Percentiles rank a stretch among this genome's conserved stretches.
These are phyloP conservation scores for Aphelenchoides besseyi DNA, from an alignment of 1,140 invertebrate genomes.

Conservation along the genomic window DNA sequence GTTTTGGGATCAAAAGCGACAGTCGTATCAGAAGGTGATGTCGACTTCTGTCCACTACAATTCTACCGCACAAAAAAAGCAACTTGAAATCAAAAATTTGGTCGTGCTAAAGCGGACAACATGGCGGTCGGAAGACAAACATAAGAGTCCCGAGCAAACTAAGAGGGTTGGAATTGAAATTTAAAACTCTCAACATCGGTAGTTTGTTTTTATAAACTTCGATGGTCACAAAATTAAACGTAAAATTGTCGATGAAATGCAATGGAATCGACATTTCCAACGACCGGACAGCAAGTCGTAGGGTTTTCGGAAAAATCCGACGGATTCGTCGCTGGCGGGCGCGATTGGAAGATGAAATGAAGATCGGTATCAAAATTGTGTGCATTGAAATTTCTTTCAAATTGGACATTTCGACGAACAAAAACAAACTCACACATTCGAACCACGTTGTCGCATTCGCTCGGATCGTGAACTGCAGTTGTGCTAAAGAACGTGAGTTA, in stretches of 20 bases:
- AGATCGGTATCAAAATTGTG: background rate
- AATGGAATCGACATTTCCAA: background rate
- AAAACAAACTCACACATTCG: slow-evolving; percentile 11
- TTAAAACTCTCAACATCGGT: too few relatives aligned
- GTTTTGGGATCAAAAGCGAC: too few relatives aligned
- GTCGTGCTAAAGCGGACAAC: too few relatives aligned
- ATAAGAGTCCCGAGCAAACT: too few relatives aligned
- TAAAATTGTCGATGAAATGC: too few relatives aligned
- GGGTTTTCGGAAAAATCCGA: background rate
- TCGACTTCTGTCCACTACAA: too few relatives aligned
- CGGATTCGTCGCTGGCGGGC: background rate
- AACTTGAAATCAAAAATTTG: background rate
- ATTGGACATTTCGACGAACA: background rate
- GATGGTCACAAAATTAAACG: too few relatives aligned
- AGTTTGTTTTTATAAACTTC: too few relatives aligned
- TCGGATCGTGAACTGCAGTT: slow-evolving; percentile 18
- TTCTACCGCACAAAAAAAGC: background rate
- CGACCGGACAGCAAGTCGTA: background rate
- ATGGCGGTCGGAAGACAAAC: too few relatives aligned
- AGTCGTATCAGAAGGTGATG: too few relatives aligned
- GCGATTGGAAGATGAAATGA: background rate
- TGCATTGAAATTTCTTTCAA: background rate
- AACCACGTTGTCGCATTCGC: slow-evolving; percentile 23
- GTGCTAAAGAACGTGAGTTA: slow-evolving; percentile 8
- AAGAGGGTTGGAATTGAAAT: too few relatives aligned